Evolutionary conservation across 2,888 invertebrate genomes (phyloP).

Genomic region (Oithona nana): DNA sequence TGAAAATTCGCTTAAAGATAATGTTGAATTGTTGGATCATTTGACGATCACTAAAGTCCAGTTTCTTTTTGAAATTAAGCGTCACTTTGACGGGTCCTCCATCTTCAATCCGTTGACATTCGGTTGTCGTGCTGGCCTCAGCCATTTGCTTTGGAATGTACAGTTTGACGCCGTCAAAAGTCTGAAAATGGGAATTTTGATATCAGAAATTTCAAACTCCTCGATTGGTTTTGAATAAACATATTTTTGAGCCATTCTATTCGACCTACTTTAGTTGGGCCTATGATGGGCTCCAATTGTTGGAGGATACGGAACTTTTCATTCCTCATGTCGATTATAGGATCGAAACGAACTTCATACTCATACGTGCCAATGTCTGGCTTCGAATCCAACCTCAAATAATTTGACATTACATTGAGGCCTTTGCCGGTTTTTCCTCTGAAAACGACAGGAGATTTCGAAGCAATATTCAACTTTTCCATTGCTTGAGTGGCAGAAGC

Average conservation of each 20-base stretch:
- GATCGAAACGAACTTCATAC: slow-evolving; percentile 58
- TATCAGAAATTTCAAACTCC: slow-evolving; percentile 33
- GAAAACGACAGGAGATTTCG: neutral
- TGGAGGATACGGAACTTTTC: slow-evolving; percentile 31
- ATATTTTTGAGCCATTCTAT: too few relatives aligned
- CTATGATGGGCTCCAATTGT: neutral
- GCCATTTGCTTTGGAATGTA: slow-evolving; percentile 51
- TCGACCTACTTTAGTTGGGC: neutral
- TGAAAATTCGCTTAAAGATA: slow-evolving; percentile 59
- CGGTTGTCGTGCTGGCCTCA: neutral
- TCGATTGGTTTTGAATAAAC: neutral
- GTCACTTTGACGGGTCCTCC: slow-evolving; percentile 33
- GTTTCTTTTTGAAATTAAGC: slow-evolving; percentile 40
- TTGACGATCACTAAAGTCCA: slow-evolving; percentile 28
- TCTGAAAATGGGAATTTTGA: slow-evolving; percentile 41
- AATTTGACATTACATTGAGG: slow-evolving; percentile 36
- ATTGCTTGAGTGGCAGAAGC: neutral
- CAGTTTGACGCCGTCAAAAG: slow-evolving; percentile 52
- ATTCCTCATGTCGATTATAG: slow-evolving; percentile 48
- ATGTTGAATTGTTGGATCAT: slow-evolving; percentile 62
- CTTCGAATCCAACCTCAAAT: slow-evolving; percentile 45
- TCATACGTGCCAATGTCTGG: slow-evolving; percentile 52
- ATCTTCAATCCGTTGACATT: slow-evolving; percentile 37
- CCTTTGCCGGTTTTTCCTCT: neutral
- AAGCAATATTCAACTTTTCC: neutral